Evolutionary conservation across 2,113 vertebrate genomes (phyloP), one percentile per base, ranked within the genome.

Genomic region (Protobothrops flavoviridis): DNA sequence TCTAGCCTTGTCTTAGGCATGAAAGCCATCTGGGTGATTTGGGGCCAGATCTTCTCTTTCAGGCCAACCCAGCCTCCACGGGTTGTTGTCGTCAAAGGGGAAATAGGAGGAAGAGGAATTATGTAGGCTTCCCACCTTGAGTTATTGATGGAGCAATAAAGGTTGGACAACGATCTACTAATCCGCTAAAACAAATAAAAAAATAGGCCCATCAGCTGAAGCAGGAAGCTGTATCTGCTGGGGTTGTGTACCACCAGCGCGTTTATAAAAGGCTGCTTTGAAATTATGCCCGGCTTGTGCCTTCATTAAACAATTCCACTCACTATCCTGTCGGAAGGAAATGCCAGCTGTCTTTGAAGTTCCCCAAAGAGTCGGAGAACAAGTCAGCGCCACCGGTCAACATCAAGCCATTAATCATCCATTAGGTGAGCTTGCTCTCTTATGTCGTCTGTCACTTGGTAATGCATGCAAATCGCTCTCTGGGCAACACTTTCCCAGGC

Each of bases 351-450:
- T 95, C 95, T 97, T 94, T 94, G 93, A 97, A 97, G 95, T 96
- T 96, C 97, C 96, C 95, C 15, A 0, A 97, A 96, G 97, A 97
- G 94, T 88, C 95, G 87, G 95, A 95, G 95, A 96, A 96, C 33
- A 85, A 97, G 95, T 96, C 95, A 94, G 95, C 93, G 94, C 95
- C 85, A 91, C 94, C 94, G 96, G 97, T 96, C 96, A 97, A 90
- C 94, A 95, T 95, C 97, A 96, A 95, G 96, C 97, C 97, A 97
- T 98, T 97, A 97, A 97, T 97, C 97, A 97, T 97, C 97, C 96
- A 97, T 97, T 96, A 97, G 96, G 93, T 0, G 88, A 96, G 96
- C 94, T 94, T 96, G 94, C 96, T 95, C 94, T 91, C 95, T 96
- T 94, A 94, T 97, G 97, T 97, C 97, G 97, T 93, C 95, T 97